Base-by-base conservation (phyloP, 92 coral and sea anemone species). In the Paragorgia papillata region DNA sequence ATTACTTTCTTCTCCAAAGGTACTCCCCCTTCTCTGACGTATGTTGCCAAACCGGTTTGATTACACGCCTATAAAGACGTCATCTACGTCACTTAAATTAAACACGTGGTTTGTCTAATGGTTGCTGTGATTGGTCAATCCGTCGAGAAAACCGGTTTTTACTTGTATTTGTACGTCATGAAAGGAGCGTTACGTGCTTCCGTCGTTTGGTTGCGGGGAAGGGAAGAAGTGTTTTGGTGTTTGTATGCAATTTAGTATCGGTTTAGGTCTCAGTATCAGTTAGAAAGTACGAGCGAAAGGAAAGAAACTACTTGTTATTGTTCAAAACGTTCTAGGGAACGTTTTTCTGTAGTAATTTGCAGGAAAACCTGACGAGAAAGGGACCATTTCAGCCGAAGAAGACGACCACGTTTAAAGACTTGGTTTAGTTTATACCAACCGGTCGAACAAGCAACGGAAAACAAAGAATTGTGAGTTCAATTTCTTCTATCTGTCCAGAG, bases 31-130 rank as follows among this genome's bases (percentile, higher is more conserved):
- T n/a, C n/a, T n/a, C 27, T 31, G n/a, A 46, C 53, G 53, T 46
- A 46, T 46, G 53, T 46, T 15, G 2, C 53, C 53, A 53, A 53
- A 28, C 51, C 19, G 18, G 41, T 58, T 39, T 71, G 37, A 1
- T 44, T 53, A 25, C 54, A 32, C 7, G 32, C 12, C 35, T 8
- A 13, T 43, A 25, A 34, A 3, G 21, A 46, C 75, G 75, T 69
- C 75, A 69, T 49, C 35, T 48, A 71, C 78, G 78, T 71, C 78
- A 71, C n/a, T 26, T 1, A 31, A 50, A 50, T 57, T 71, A 17
- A 32, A 1, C 15, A 34, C 57, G 41, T 64, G 49, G 8, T 17
- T 22, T 1, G 13, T 26, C 20, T 2, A 21, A 15, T 3, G 1
- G 49, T 2, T 28, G 22, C 62, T 1, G 46, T 70, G 62, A 70